Evolutionary conservation across 2,113 vertebrate genomes (phyloP).

Genomic region (Panthera leo): DNA sequence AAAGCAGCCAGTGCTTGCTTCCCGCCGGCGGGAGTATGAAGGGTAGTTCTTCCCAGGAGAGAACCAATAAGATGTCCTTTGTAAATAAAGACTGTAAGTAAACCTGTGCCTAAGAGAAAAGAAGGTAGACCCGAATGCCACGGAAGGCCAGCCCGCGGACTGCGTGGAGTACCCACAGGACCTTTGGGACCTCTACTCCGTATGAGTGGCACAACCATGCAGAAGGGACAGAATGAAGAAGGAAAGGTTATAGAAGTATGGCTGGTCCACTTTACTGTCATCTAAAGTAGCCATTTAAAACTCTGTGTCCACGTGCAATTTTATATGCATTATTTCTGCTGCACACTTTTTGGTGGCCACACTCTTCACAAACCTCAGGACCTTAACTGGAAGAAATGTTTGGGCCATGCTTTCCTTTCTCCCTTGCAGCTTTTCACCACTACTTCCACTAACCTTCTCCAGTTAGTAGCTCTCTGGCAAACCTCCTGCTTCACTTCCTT

Average conservation of each 20-base stretch:
- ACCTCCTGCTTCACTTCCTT: constrained; percentile 87
- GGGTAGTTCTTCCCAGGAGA: background rate
- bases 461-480: constrained; percentile 86
- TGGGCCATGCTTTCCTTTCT: constrained; percentile 82
- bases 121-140: background rate
- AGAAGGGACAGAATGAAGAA: constrained; percentile 39
- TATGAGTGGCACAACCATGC: background rate
- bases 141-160: background rate
- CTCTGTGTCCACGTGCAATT: constrained; percentile 24
- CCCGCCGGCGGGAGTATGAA: background rate
- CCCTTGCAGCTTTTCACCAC: constrained; percentile 82
- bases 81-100: background rate
- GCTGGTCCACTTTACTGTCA: background rate
- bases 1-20: background rate
- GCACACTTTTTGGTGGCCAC: constrained; percentile 54
- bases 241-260: background rate
- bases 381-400: constrained; percentile 73
- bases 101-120: background rate
- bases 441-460: constrained; percentile 84
- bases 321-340: constrained; percentile 67
- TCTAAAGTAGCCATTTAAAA: background rate
- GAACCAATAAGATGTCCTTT: background rate
- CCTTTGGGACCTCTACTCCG: background rate
- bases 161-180: background rate
- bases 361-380: constrained; percentile 70